Evolutionary conservation across 2,888 invertebrate species (phyloP).

Genomic region (Gibbula magus): DNA sequence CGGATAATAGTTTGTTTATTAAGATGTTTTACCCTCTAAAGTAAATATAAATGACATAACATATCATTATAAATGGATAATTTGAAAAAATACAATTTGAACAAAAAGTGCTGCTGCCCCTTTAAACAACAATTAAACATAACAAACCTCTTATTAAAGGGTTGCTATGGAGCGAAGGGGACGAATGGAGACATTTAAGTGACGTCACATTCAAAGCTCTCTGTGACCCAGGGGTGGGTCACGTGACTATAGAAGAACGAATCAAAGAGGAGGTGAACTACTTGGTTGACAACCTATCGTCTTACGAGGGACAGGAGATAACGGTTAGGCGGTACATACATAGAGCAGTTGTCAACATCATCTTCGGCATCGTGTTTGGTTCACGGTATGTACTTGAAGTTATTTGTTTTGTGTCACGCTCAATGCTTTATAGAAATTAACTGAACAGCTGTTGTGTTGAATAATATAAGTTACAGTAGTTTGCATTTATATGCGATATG

Average conservation of each 20-base stretch:
- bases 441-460: too few relatives aligned
- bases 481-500: too few relatives aligned
- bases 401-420: too few relatives aligned
- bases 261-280: not conserved
- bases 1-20: too few relatives aligned
- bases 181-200: conserved; percentile 34
- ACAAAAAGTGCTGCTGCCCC: too few relatives aligned
- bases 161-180: conserved; percentile 39
- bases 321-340: not conserved
- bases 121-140: conserved; percentile 42
- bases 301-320: not conserved
- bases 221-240: conserved; percentile 3
- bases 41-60: too few relatives aligned
- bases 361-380: conserved; percentile 13
- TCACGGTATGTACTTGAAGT: not conserved
- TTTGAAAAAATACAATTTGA: too few relatives aligned
- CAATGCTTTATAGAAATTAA: too few relatives aligned
- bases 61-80: too few relatives aligned
- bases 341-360: not conserved
- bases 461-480: too few relatives aligned
- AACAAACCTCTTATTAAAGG: conserved; percentile 27
- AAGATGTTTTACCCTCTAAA: too few relatives aligned
- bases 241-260: not conserved
- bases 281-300: not conserved
- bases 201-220: conserved; percentile 30